Conservation (phyloP, 2,797 vertebrate species). For the Simalia tracyae region DNA sequence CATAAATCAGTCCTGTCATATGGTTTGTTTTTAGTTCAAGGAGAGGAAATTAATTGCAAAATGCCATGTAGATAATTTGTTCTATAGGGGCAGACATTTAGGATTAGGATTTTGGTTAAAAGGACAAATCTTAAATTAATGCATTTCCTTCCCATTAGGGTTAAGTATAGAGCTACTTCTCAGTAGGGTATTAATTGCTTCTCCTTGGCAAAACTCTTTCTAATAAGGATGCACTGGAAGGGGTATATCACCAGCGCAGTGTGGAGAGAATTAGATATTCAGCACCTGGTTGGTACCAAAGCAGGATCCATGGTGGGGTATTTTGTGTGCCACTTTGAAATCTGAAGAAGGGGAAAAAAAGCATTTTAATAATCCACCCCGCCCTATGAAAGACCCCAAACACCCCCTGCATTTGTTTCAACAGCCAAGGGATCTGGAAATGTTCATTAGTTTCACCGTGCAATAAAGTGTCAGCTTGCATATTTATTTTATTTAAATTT, state of each 20-base stretch:
- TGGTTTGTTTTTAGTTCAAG: conserved; percentile 67
- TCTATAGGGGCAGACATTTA: conserved; percentile 55
- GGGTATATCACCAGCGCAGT: conserved; percentile 5
- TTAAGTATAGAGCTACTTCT: conserved; percentile 53
- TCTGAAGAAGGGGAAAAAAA: not conserved
- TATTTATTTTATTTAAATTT: conserved; percentile 12
- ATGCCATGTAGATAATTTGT: conserved; percentile 60
- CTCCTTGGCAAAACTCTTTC: conserved; percentile 49
- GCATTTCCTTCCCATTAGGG: conserved; percentile 48
- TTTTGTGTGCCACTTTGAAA: not conserved
- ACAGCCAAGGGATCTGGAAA: not conserved
- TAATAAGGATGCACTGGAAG: conserved; percentile 41
- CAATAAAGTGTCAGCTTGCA: not conserved
- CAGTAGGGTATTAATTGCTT: conserved; percentile 51
- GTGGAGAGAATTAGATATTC: conserved; percentile 32
- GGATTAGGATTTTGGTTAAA: conserved; percentile 51
- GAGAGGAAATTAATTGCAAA: conserved; percentile 71
- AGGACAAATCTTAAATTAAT: conserved; percentile 51
- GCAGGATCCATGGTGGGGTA: not conserved
- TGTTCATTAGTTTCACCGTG: not conserved
- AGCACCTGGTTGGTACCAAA: conserved; percentile 20
- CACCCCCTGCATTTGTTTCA: conserved; percentile 13
- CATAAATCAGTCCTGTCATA: conserved; percentile 66
- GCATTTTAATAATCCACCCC: not conserved
- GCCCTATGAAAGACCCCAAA: conserved; percentile 17